These are phyloP conservation scores for Drosophila yakuba DNA, from an alignment of 1,140 invertebrate genomes.

Conservation along the genomic window DNA sequence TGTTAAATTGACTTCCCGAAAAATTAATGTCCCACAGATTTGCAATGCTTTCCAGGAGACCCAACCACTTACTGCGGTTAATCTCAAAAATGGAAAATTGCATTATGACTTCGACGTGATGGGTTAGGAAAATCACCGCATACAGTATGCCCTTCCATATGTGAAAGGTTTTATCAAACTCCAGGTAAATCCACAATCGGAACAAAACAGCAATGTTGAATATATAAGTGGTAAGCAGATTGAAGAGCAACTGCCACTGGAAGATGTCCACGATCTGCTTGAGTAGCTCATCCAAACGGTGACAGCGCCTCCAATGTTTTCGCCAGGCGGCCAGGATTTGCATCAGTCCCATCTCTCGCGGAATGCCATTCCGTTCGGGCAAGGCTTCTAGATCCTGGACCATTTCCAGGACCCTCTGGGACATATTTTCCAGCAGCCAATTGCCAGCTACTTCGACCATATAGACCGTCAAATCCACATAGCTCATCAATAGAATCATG, in stretches of 20 bases:
- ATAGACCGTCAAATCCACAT: slow-evolving; percentile 37
- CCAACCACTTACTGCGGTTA: slow-evolving; percentile 13
- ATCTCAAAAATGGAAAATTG: slow-evolving; percentile 42
- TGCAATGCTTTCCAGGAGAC: slow-evolving; percentile 1
- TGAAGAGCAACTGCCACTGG: slow-evolving; percentile 49
- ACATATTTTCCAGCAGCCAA: slow-evolving; percentile 42
- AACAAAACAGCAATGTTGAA: slow-evolving; percentile 45
- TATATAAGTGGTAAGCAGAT: slow-evolving; percentile 52
- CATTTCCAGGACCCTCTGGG: slow-evolving; percentile 21
- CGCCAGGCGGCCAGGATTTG: slow-evolving; percentile 52
- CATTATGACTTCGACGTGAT: slow-evolving; percentile 41
- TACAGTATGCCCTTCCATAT: slow-evolving; percentile 1
- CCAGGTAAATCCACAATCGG: slow-evolving; percentile 39
- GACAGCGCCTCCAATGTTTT: slow-evolving; percentile 34
- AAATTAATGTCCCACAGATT: slow-evolving; percentile 8
- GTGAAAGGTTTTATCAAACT: background rate
- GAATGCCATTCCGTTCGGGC: slow-evolving; percentile 10
- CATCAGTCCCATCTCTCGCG: slow-evolving; percentile 27
- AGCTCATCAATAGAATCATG: slow-evolving; percentile 38
- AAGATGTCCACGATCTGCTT: slow-evolving; percentile 30
- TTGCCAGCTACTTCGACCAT: slow-evolving; percentile 36
- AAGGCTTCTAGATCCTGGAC: slow-evolving; percentile 25
- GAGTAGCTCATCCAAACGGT: slow-evolving; percentile 30
- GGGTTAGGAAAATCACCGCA: slow-evolving; percentile 4
- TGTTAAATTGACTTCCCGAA: background rate